Evolutionary conservation across 2,113 vertebrate species (phyloP).

Genomic region (Callionymus lyra): DNA sequence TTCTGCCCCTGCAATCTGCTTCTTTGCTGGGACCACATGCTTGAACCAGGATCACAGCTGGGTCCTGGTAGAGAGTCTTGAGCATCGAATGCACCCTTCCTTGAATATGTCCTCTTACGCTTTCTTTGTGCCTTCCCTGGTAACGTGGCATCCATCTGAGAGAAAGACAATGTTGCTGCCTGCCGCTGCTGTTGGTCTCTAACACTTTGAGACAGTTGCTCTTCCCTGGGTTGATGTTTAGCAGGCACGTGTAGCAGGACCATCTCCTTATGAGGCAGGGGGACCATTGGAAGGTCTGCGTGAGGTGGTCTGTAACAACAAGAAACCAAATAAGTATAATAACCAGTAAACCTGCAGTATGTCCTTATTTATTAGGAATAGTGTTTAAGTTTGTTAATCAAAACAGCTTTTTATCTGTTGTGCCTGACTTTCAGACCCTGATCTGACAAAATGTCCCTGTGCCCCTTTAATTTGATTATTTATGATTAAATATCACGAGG

Average conservation of each 20-base stretch:
- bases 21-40: background rate
- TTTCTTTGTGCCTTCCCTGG: conserved; percentile 65
- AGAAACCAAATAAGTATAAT: background rate
- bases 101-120: conserved; percentile 54
- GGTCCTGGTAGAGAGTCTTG: background rate
- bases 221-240: conserved; percentile 6
- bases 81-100: background rate
- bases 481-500: too few relatives aligned
- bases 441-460: too few relatives aligned
- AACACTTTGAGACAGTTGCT: conserved; percentile 7
- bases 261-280: conserved; percentile 48
- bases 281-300: conserved; percentile 66
- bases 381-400: too few relatives aligned
- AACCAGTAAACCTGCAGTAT: background rate
- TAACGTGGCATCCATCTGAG: conserved; percentile 9
- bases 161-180: background rate
- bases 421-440: too few relatives aligned
- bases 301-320: conserved; percentile 67
- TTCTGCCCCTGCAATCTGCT: conserved; percentile 24
- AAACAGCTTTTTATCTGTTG: too few relatives aligned
- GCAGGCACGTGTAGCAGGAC: background rate
- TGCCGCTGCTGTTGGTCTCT: conserved; percentile 1
- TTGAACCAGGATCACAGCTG: background rate
- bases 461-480: too few relatives aligned
- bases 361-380: too few relatives aligned